Base-by-base conservation (phyloP, 2,888 invertebrate genomes). In the Ditula angustiorana region DNA sequence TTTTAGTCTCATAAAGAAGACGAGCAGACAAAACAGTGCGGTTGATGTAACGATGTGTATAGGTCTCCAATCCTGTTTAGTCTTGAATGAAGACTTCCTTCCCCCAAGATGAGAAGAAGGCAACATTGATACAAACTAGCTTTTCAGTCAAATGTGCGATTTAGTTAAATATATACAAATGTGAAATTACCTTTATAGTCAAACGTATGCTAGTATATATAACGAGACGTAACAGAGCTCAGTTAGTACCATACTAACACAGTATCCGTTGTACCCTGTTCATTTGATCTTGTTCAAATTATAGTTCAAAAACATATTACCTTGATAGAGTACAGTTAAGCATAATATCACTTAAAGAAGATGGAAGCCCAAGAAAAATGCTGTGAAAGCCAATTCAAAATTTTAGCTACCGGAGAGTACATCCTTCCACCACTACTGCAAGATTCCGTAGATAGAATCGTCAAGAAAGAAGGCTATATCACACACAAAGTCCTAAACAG, bases 381-480 rank as follows among this genome's bases (percentile, higher is more conserved):
- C 41, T 41, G 10, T 2, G 41, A 41, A 1, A 41, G 19, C 10
- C 41, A 41, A 8, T 41, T 19, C 10, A 41, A 41, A 10, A 19
- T 41, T 4, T n/a, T 41, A 19, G 41, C 41, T 19, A 41, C 41
- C 2, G 41, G 41, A 19, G 41, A 41, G 19, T 41, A 46, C 23
- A 53, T 19, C 2, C 21, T 50, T 2, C 46, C 33, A 10, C 5
- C 19, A 11, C 26, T 19, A 2, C 8, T 80, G 7, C 71, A 77
- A 67, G 67, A 74, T 30, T 76, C 74, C 10, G 33, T 79, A 1
- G 67, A 72, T 7, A 68, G 62, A 10, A 77, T 81, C 26, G 69
- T 74, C 1, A 55, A 69, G 23, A 73, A 75, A 50, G 75, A 79
- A 71, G 72, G 74, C 1, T 79, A 74, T 50, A 44, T 50, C 5